phyloP scores from a whole-genome alignment of 2,113 vertebrate species.

The Tragelaphus imberbis region DNA sequence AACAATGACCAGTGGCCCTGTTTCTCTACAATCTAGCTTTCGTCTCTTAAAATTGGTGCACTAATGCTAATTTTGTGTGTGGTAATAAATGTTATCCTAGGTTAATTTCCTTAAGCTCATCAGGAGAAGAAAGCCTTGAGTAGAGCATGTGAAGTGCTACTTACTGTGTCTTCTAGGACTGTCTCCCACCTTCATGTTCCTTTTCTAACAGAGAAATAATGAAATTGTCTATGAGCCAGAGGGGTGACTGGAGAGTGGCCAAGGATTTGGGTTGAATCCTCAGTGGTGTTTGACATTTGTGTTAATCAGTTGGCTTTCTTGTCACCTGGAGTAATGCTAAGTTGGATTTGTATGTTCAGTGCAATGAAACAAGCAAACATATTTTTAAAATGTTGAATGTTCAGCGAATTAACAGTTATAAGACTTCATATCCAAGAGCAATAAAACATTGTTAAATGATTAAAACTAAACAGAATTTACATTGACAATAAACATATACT shows the following conservation, averaged over 20 bases:
- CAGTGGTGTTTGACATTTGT: slow-evolving; percentile 43
- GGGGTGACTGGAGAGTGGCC: not conserved
- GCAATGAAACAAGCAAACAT: slow-evolving; percentile 50
- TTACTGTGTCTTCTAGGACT: not conserved
- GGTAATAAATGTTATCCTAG: not conserved
- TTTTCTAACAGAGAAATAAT: slow-evolving; percentile 6
- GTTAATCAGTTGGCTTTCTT: slow-evolving; percentile 64
- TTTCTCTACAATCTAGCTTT: not conserved
- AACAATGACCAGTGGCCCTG: not conserved
- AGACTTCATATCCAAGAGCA: slow-evolving; percentile 72
- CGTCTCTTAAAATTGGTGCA: not conserved
- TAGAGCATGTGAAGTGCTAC: not conserved
- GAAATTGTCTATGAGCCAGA: slow-evolving; percentile 14
- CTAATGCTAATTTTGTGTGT: not conserved
- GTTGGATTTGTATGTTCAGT: slow-evolving; percentile 41
- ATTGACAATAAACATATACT: slow-evolving; percentile 9
- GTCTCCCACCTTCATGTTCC: not conserved
- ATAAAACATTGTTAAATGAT: slow-evolving; percentile 54
- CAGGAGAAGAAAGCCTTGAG: not conserved
- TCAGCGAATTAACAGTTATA: slow-evolving; percentile 69
- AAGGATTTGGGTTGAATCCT: slow-evolving; percentile 30
- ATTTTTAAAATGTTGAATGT: slow-evolving; percentile 68
- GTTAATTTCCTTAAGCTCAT: not conserved
- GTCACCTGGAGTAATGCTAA: slow-evolving; percentile 59
- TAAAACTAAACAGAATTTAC: slow-evolving; percentile 71